Evolutionary conservation across 2,797 vertebrate genomes (phyloP), one percentile per base, ranked within the genome.

Genomic region (Cynodonichthys magdalenae): DNA sequence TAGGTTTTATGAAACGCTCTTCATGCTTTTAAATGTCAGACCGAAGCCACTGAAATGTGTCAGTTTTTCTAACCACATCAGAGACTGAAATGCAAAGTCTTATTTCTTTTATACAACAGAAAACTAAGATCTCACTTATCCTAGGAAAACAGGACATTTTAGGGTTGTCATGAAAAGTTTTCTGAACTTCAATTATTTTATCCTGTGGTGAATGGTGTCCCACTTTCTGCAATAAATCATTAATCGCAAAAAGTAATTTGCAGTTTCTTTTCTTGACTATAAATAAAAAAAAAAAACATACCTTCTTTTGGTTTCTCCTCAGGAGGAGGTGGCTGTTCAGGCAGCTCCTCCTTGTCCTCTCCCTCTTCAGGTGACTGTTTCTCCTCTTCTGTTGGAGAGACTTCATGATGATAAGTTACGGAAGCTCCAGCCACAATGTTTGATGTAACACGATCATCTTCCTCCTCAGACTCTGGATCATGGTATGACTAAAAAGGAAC

Each of bases 331-430:
- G 90, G 92, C 44, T 88, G 90, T 4, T 83, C 82, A 6, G 93
- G 92, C 46, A 94, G 83, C 31, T 94, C 92, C 57, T 94, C 93
- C 67, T 90, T 87, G 72, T 87, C 84, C 62, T 92, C 91, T 54
- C 77, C 72, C 1, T 82, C 83, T 2, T 15, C 72, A 11, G 60
- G 19, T 2, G 55, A 57, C 17, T 44, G 66, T n/a, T 74, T 68
- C 51, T 85, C 81, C 2, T 74, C 81, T 45, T 88, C 81, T 3
- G 65, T 15, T 15, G 69, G 70, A 1, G 87, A 77, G 1, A 57
- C 60, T 6, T 88, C 79, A 17, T 56, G 67, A 19, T 56, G 52
- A 31, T 83, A 69, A 24, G 62, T 74, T 66, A 84, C 75, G 45
- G 87, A 70, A 9, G 91, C 89, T 24, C 93, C 93, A 8, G 93